These are phyloP conservation scores for Gasteruption jaculator DNA, from an alignment of 2,888 invertebrate species.

Conservation along the genomic window DNA sequence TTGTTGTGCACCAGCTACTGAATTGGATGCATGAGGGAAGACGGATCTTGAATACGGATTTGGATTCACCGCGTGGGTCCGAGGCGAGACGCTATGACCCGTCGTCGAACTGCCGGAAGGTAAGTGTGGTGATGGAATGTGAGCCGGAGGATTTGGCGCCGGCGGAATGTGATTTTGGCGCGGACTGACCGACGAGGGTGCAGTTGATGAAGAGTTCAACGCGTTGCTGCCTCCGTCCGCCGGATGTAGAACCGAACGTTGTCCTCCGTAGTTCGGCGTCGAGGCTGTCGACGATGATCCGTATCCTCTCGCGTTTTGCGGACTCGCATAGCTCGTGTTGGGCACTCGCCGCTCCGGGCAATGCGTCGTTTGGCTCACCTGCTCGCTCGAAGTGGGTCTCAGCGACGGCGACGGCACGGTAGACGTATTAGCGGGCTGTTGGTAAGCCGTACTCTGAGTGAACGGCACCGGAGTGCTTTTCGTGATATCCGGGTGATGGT, in stretches of 20 bases:
- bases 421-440: slow-evolving; percentile 40
- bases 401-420: slow-evolving; percentile 29
- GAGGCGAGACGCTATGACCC: slow-evolving; percentile 29
- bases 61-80: slow-evolving; percentile 22
- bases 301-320: background rate
- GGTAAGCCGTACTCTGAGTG: slow-evolving; percentile 37
- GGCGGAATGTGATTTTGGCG: slow-evolving; percentile 43
- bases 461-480: slow-evolving; percentile 43
- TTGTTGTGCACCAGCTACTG: no score
- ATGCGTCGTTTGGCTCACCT: slow-evolving; percentile 27
- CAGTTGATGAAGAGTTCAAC: slow-evolving; percentile 29
- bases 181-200: slow-evolving; percentile 30
- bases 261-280: slow-evolving; percentile 18
- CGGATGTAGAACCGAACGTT: slow-evolving; percentile 18
- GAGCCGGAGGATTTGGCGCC: slow-evolving; percentile 36
- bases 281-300: slow-evolving; percentile 19
- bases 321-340: background rate
- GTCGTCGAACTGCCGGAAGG: slow-evolving; percentile 24
- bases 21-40: no score
- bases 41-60: slow-evolving; percentile 26
- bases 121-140: slow-evolving; percentile 41
- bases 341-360: slow-evolving; percentile 29
- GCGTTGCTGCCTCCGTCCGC: slow-evolving; percentile 22
- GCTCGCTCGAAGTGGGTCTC: slow-evolving; percentile 32
- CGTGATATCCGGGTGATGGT: slow-evolving; percentile 46